A percentile compares a stretch with the other conserved stretches of the same genome.
Conservation (phyloP, 2,113 vertebrate genomes). For the Piprites chloris region DNA sequence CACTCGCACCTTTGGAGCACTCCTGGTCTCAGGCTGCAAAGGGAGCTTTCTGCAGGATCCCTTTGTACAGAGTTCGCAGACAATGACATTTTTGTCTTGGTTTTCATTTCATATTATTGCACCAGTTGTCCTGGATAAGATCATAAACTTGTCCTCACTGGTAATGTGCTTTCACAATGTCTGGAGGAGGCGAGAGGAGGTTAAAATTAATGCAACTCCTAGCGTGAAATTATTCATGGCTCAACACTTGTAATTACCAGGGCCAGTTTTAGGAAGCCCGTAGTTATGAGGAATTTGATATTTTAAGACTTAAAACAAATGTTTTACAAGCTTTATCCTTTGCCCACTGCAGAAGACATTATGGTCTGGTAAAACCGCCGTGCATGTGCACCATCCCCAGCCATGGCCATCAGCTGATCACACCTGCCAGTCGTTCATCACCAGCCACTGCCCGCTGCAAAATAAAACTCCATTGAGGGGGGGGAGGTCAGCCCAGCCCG, state of each 20-base stretch:
- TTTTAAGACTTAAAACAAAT: slow-evolving; percentile 85
- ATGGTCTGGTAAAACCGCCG: neutral
- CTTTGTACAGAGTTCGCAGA: slow-evolving; percentile 23
- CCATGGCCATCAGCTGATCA: slow-evolving; percentile 64
- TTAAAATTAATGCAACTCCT: slow-evolving; percentile 41
- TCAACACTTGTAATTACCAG: slow-evolving; percentile 73
- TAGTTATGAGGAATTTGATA: slow-evolving; percentile 78
- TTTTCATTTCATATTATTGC: slow-evolving; percentile 60
- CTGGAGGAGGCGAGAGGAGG: slow-evolving; percentile 46
- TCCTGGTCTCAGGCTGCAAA: neutral
- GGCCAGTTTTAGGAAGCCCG: slow-evolving; percentile 59
- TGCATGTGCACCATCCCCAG: slow-evolving; percentile 15
- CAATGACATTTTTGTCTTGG: slow-evolving; percentile 60
- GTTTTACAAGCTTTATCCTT: slow-evolving; percentile 72
- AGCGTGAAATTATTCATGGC: slow-evolving; percentile 67
- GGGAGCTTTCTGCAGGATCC: slow-evolving; percentile 19
- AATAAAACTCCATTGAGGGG: neutral
- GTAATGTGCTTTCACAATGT: slow-evolving; percentile 40
- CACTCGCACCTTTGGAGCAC: neutral
- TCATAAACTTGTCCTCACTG: slow-evolving; percentile 67
- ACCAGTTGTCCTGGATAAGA: slow-evolving; percentile 65
- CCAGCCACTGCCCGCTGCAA: neutral
- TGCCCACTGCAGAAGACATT: slow-evolving; percentile 61
- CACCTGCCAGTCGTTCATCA: slow-evolving; percentile 73
- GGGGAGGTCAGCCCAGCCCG: neutral